A percentile compares a stretch with the other conserved stretches of the same genome.
These are phyloP conservation scores for Serinus canaria DNA, from an alignment of 2,113 vertebrate species.

Conservation along the genomic window DNA sequence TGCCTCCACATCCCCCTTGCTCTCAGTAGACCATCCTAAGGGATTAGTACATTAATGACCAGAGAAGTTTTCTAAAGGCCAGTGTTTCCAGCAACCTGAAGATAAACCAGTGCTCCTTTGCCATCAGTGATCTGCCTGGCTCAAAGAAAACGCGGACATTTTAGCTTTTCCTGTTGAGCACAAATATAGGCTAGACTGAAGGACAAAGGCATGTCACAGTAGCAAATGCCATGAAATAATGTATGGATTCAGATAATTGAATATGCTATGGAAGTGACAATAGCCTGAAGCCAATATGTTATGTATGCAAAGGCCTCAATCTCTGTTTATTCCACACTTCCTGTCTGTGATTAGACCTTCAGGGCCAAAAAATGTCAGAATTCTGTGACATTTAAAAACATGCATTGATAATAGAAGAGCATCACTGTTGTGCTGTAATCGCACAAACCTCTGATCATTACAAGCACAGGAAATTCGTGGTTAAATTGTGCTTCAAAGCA, in stretches of 20 bases:
- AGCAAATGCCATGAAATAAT: slow-evolving; percentile 31
- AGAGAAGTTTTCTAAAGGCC: not conserved
- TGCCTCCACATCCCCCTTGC: not conserved
- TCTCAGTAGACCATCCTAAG: not conserved
- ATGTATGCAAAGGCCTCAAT: not conserved
- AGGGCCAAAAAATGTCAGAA: not conserved
- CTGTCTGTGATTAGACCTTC: not conserved
- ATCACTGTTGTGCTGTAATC: not conserved
- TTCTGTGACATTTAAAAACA: not conserved
- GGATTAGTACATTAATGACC: not conserved
- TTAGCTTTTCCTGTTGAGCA: not conserved
- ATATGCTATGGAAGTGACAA: not conserved
- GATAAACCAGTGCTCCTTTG: not conserved
- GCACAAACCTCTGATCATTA: not conserved
- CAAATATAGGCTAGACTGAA: not conserved
- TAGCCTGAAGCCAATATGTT: not conserved
- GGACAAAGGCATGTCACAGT: not conserved
- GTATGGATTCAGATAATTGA: not conserved
- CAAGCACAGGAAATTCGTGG: not conserved
- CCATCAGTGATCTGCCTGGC: not conserved
- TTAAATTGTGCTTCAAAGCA: not conserved
- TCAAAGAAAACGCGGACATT: not conserved
- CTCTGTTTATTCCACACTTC: not conserved
- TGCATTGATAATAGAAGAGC: not conserved
- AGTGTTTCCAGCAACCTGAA: not conserved